phyloP scores from a whole-genome alignment of 2,888 invertebrate genomes.

The Pollenia labialis region DNA sequence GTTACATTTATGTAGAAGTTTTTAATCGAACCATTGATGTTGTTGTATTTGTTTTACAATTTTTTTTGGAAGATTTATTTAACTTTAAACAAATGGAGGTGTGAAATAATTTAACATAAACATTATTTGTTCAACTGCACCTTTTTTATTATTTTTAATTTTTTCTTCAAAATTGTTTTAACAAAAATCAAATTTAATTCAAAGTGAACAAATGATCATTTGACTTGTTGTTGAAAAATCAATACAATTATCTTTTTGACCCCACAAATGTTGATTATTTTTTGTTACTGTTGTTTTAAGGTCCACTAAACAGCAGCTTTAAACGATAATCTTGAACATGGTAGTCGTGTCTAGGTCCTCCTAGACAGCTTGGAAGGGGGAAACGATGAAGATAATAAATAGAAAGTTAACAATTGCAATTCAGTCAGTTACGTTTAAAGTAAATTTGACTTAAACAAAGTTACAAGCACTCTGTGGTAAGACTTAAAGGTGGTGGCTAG shows the following conservation, averaged over 20 bases:
- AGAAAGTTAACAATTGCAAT: background rate
- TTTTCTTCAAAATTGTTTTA: background rate
- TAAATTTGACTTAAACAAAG: background rate
- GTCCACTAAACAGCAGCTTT: background rate
- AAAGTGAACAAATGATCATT: slow-evolving; percentile 45
- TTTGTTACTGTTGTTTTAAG: background rate
- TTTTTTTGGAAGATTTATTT: slow-evolving; percentile 38
- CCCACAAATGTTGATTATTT: background rate
- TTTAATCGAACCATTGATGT: slow-evolving; percentile 13
- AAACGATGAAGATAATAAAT: background rate
- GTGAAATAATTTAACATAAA: slow-evolving; percentile 65
- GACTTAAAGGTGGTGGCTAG: too few relatives aligned
- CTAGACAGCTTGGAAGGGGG: slow-evolving; percentile 6
- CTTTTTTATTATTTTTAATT: slow-evolving; percentile 25
- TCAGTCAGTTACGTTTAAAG: background rate
- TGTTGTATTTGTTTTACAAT: background rate
- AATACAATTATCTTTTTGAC: slow-evolving; percentile 47
- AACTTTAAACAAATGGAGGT: slow-evolving; percentile 36
- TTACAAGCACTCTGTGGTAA: too few relatives aligned
- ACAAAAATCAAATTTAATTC: slow-evolving; percentile 20
- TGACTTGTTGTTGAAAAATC: slow-evolving; percentile 17
- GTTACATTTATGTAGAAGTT: slow-evolving; percentile 41
- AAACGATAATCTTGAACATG: slow-evolving; percentile 42
- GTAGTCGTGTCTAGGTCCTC: slow-evolving; percentile 48
- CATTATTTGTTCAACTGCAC: slow-evolving; percentile 63